Evolutionary conservation across 2,113 vertebrate species (phyloP).

Genomic region (Lepidothrix coronata): DNA sequence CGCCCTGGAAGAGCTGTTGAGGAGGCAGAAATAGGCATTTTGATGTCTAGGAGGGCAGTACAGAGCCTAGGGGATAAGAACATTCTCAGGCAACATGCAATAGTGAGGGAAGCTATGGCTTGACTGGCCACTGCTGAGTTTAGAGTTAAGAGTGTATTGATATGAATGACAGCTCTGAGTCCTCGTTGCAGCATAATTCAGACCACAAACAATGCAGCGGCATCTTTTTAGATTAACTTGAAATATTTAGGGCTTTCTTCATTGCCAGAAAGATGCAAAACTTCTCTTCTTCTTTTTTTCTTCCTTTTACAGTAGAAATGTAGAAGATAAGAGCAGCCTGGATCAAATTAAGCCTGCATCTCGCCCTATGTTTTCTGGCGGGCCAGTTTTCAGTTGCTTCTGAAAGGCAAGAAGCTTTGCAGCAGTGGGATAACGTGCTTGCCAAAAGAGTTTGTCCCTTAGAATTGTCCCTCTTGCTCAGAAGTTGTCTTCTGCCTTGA

Average conservation of each 20-base stretch:
- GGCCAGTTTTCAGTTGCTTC: background rate
- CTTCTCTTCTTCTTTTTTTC: background rate
- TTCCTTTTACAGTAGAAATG: background rate
- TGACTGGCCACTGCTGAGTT: background rate
- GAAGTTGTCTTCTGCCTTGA: constrained; percentile 44
- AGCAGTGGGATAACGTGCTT: constrained; percentile 2
- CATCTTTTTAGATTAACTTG: background rate
- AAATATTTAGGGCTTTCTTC: background rate
- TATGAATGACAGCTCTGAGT: background rate
- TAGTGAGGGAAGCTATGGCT: background rate
- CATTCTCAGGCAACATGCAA: background rate
- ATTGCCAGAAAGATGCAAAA: background rate
- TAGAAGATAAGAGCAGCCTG: constrained; percentile 11
- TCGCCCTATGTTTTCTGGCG: background rate
- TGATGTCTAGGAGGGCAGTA: background rate
- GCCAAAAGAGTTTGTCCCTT: constrained; percentile 23
- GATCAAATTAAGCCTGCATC: constrained; percentile 13
- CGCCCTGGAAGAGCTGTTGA: background rate
- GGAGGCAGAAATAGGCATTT: background rate
- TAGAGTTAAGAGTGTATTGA: background rate
- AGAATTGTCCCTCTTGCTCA: constrained; percentile 31
- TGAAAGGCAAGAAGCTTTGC: constrained; percentile 8
- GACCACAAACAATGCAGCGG: background rate
- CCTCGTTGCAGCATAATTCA: background rate
- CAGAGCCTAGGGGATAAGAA: background rate